Evolutionary conservation across 2,797 vertebrate species (phyloP), one percentile per base, ranked within the genome.

Genomic region (Saguinus oedipus): DNA sequence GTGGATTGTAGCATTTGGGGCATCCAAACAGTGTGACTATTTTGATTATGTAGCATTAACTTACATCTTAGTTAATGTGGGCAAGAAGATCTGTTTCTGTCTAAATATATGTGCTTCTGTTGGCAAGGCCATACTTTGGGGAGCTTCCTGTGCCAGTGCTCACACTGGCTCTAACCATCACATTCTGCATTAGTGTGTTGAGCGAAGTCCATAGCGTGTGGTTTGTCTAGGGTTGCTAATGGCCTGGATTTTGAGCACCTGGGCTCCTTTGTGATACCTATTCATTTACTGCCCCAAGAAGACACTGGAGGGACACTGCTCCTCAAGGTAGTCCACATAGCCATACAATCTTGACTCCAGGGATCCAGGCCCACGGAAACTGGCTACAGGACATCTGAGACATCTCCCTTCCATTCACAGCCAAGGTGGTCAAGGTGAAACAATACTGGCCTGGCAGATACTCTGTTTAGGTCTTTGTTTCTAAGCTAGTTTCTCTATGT

Each of bases 401-500:
- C 42, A 12, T 22, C n/a, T 90, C 27, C 72, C 30, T 55, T 92
- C 96, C 61, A 39, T 14, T 44, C n/a, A 61, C n/a, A 36, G 30
- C 76, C n/a, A 57, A 72, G 92, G 78, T 4, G 27, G 53, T 92
- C 94, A 76, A 46, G 86, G 64, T 57, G 48, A 92, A 76, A 84
- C 46, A 57, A 2, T 22, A 17, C 33, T 50, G 87, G 88, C 61
- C 4, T 90, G 76, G 76, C 70, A 80, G 72, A 93, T 94, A 79
- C 87, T 61, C 57, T 80, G 48, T 85, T 42, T 78, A 50, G 93
- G 80, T 24, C 79, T 94, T 27, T 14, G 68, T 78, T 39, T 94
- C 89, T 96, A 93, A 96, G 59, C 78, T 33, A 93, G 61, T 82
- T 96, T 64, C 44, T 86, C 84, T 85, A 81, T 57, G 78, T 80